These are phyloP conservation scores for Jaculus jaculus DNA, from an alignment of 2,113 vertebrate genomes.

Conservation along the genomic window DNA sequence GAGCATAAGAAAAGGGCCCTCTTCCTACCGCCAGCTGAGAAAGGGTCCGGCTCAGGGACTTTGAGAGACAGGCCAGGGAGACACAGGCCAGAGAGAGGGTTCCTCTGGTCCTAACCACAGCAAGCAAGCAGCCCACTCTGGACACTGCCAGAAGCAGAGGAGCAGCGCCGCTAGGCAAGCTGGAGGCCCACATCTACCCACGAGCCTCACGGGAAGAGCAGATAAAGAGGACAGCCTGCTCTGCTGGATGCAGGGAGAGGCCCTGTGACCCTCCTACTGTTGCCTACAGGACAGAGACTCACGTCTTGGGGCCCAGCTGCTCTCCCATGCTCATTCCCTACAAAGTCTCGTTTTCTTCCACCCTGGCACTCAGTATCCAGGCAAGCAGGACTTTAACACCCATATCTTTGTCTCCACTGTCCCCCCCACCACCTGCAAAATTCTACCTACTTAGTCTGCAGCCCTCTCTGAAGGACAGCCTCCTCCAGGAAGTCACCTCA, in stretches of 20 bases:
- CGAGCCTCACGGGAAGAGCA: background rate
- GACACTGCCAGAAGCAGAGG: background rate
- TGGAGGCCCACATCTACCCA: background rate
- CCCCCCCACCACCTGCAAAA: background rate
- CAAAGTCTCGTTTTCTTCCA: background rate
- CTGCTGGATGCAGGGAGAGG: background rate
- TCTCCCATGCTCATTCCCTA: background rate
- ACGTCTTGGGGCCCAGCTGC: background rate
- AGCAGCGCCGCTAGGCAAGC: background rate
- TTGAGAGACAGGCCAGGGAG: background rate
- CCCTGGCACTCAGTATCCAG: background rate
- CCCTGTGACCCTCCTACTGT: background rate
- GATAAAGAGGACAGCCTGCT: background rate
- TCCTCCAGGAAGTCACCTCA: constrained; percentile 10
- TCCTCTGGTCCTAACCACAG: background rate
- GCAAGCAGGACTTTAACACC: background rate
- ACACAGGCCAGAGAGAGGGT: background rate
- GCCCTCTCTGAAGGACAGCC: background rate
- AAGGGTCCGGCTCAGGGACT: background rate
- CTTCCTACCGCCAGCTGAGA: background rate
- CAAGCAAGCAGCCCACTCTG: background rate
- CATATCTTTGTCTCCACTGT: background rate
- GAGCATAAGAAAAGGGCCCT: background rate
- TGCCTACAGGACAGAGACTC: background rate
- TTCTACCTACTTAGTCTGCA: background rate